A percentile compares a stretch with the other conserved stretches of the same genome.
These are phyloP conservation scores for Bombyx mori DNA, from an alignment of 1,140 invertebrate genomes.

Conservation along the genomic window DNA sequence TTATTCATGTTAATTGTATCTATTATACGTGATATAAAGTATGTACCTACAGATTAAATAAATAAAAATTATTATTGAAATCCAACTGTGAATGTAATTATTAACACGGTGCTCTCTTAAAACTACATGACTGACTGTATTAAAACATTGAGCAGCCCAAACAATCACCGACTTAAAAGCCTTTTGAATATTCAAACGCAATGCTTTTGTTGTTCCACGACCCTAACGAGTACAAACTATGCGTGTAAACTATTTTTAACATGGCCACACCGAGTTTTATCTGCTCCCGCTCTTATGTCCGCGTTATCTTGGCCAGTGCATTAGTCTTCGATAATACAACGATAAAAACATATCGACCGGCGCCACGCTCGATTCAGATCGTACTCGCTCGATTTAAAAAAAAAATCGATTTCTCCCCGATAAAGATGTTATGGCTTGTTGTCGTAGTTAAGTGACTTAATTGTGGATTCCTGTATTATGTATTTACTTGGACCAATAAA, in stretches of 20 bases:
- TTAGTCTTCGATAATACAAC: slow-evolving; percentile 64
- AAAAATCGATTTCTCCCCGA: slow-evolving; percentile 57
- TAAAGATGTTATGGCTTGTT: slow-evolving; percentile 63
- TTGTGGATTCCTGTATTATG: slow-evolving; percentile 58
- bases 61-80: too few species aligned
- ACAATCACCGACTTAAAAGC: not conserved
- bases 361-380: slow-evolving; percentile 62
- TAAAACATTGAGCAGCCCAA: too few species aligned
- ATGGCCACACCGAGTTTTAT: slow-evolving; percentile 65
- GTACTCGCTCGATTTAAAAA: slow-evolving; percentile 52
- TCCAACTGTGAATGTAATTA: too few species aligned
- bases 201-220: slow-evolving; percentile 10
- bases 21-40: too few species aligned
- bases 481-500: slow-evolving; percentile 24
- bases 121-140: too few species aligned
- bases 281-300: slow-evolving; percentile 63
- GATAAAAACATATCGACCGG: slow-evolving; percentile 63
- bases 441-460: slow-evolving; percentile 59
- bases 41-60: too few species aligned
- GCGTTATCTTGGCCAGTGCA: slow-evolving; percentile 60
- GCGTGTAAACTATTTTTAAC: slow-evolving; percentile 68
- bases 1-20: too few species aligned
- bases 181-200: not conserved
- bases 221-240: slow-evolving; percentile 57
- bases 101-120: too few species aligned